Percentiles rank a stretch among this genome's conserved stretches.
Evolutionary conservation across 2,888 invertebrate species (phyloP).

Genomic region (Drosophila anomelani): DNA sequence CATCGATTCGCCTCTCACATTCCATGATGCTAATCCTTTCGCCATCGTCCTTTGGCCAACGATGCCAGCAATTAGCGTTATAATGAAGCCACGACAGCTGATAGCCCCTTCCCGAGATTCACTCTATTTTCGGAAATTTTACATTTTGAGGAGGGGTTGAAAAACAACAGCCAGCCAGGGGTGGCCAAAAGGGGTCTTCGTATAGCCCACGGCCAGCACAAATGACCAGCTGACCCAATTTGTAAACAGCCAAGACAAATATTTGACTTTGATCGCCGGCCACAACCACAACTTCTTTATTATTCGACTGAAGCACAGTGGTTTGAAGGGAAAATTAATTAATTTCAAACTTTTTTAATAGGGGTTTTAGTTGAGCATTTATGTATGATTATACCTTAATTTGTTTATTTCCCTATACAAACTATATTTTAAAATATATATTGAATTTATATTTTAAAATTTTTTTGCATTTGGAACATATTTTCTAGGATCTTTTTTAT

Average conservation of each 20-base stretch:
- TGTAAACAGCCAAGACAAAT: slow-evolving; percentile 54
- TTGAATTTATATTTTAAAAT: no score
- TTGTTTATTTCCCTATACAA: not conserved
- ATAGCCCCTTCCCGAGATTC: slow-evolving; percentile 40
- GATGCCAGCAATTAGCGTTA: slow-evolving; percentile 62
- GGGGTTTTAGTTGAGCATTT: not conserved
- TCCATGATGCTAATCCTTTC: slow-evolving; percentile 63
- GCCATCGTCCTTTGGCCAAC: slow-evolving; percentile 5
- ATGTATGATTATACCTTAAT: not conserved
- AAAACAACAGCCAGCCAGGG: not conserved
- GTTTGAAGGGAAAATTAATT: slow-evolving; percentile 1
- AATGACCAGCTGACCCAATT: slow-evolving; percentile 64
- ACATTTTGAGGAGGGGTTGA: slow-evolving; percentile 19
- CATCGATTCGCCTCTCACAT: slow-evolving; percentile 21
- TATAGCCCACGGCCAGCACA: slow-evolving; percentile 17
- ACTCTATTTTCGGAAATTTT: slow-evolving; percentile 63
- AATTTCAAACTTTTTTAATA: not conserved
- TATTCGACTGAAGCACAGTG: slow-evolving; percentile 24
- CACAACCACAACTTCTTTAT: slow-evolving; percentile 42
- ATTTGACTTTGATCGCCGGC: slow-evolving; percentile 61
- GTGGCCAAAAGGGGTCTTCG: slow-evolving; percentile 4
- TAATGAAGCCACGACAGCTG: slow-evolving; percentile 73
- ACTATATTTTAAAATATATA: not conserved
- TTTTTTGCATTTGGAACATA: no score
- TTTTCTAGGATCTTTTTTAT: no score